Conservation (phyloP, 2,113 vertebrate genomes). For the Eptatretus burgeri region DNA sequence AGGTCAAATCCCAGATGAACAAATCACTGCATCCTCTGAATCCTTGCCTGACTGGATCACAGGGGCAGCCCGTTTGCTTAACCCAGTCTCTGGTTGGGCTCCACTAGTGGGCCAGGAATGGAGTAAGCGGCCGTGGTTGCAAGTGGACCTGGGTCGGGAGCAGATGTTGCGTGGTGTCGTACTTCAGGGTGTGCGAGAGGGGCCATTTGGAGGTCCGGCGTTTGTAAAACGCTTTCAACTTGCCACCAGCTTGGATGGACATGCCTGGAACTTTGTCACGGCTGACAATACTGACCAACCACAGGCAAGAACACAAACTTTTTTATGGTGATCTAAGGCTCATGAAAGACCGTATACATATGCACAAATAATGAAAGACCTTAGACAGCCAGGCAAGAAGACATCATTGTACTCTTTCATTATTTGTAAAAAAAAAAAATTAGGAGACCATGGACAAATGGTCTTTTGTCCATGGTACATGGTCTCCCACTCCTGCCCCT, state of each 20-base stretch:
- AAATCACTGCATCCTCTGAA: conserved; percentile 68
- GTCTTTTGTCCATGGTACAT: no score
- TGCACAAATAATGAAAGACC: no score
- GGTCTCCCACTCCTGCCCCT: no score
- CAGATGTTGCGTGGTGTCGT: conserved; percentile 61
- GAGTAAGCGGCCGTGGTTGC: conserved; percentile 27
- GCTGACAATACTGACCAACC: conserved; percentile 48
- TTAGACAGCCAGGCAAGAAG: no score
- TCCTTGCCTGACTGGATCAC: conserved; percentile 65
- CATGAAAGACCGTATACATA: no score
- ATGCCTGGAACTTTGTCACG: conserved; percentile 53
- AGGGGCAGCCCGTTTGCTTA: conserved; percentile 53
- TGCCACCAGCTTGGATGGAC: conserved; percentile 57
- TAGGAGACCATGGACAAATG: no score
- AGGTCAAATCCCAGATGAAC: conserved; percentile 50
- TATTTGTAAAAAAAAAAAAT: no score
- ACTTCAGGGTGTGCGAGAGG: conserved; percentile 65
- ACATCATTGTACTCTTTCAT: no score
- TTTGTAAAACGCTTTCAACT: conserved; percentile 85
- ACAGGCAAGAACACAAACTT: conserved; percentile 28
- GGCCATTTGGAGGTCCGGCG: conserved; percentile 39
- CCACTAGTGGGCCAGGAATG: conserved; percentile 40
- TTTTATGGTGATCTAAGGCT: no score
- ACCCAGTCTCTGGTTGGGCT: conserved; percentile 79
- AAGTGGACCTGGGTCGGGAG: conserved; percentile 45